These are phyloP conservation scores for Pemphigus obesinymphae DNA, from an alignment of 1,140 invertebrate genomes.

Conservation along the genomic window DNA sequence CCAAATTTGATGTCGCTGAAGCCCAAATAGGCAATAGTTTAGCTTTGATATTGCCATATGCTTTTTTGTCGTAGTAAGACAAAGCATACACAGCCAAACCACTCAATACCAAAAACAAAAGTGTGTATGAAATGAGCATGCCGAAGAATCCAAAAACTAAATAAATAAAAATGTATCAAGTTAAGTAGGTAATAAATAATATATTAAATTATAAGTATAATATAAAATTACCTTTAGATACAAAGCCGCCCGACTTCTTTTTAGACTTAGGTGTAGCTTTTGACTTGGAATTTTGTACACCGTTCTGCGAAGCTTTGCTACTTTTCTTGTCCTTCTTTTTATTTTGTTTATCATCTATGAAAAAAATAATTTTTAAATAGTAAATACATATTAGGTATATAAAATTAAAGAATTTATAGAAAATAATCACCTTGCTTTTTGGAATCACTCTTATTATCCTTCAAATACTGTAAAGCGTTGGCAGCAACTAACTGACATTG, in stretches of 20 bases:
- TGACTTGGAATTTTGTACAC: constrained; percentile 22
- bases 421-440: constrained; percentile 21
- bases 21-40: constrained; percentile 10
- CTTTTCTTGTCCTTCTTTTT: constrained; percentile 31
- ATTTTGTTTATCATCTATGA: constrained; percentile 14
- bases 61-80: constrained; percentile 34
- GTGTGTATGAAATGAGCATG: constrained; percentile 19
- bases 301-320: neutral
- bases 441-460: neutral
- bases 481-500: constrained; percentile 1
- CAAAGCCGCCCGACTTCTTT: constrained; percentile 23
- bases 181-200: neutral
- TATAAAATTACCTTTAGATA: constrained; percentile 12
- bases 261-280: constrained; percentile 8
- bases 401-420: neutral
- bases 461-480: constrained; percentile 12
- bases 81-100: constrained; percentile 8
- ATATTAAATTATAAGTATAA: neutral
- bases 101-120: neutral
- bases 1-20: constrained; percentile 28
- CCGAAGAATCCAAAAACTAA: constrained; percentile 31
- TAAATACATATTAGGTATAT: no score
- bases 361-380: neutral
- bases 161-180: neutral
- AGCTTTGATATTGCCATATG: constrained; percentile 18